phyloP scores from a whole-genome alignment of 1,140 invertebrate genomes.

The Macrotrachela quadricornifera region DNA sequence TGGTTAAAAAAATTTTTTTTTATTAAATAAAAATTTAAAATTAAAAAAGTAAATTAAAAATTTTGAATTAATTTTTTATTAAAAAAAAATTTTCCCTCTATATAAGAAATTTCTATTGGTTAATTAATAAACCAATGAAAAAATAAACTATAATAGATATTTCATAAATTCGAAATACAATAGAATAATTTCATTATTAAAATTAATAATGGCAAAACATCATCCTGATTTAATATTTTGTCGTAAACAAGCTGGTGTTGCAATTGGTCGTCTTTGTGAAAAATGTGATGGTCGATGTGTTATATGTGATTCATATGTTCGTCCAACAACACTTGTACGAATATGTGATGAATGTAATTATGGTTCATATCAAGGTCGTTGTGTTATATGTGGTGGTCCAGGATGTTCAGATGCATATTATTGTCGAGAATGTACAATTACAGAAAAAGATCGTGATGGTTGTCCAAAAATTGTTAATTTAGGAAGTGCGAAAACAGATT shows the following conservation, averaged over 20 bases:
- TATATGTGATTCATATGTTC: conserved; percentile 95
- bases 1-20: too few species aligned
- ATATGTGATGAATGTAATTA: conserved; percentile 99
- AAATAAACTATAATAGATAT: too few species aligned
- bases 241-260: conserved; percentile 81
- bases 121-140: too few species aligned
- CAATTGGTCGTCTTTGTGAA: conserved; percentile 6
- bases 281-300: conserved; percentile 87
- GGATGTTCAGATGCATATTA: conserved; percentile 98
- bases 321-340: conserved; percentile 83
- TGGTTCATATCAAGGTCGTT: conserved; percentile 83
- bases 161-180: too few species aligned
- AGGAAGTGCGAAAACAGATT: conserved; percentile 93
- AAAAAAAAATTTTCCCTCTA: too few species aligned
- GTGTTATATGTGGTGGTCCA: conserved; percentile 95
- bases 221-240: conserved; percentile 99
- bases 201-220: conserved; percentile 72
- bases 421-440: conserved; percentile 96
- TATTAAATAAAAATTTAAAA: too few species aligned
- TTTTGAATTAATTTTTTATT: too few species aligned
- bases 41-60: too few species aligned
- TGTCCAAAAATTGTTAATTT: conserved; percentile 99
- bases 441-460: conserved; percentile 97
- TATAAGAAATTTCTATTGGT: too few species aligned
- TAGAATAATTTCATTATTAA: too few species aligned